Percentiles rank a stretch among this genome's conserved stretches.
Conservation (phyloP, 2,113 vertebrate species). For the Uria aalge region DNA sequence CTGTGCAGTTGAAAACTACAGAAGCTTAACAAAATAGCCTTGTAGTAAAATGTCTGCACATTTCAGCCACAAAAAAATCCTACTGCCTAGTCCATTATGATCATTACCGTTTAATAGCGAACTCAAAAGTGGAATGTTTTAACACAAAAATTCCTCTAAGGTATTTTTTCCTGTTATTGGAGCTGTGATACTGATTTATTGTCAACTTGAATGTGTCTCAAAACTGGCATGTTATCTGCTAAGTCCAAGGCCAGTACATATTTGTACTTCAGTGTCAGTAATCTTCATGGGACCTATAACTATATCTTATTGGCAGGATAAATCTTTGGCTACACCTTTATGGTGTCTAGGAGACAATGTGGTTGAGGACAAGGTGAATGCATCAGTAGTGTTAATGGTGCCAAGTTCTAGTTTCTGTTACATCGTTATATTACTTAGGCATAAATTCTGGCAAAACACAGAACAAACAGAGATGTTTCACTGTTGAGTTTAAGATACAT, state of each 20-base stretch:
- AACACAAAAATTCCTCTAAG: background rate
- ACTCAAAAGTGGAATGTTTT: background rate
- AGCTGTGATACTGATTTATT: constrained; percentile 40
- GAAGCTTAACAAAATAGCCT: background rate
- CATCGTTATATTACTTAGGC: background rate
- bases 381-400: background rate
- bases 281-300: constrained; percentile 49
- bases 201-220: constrained; percentile 47
- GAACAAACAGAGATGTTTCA: background rate
- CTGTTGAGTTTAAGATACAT: background rate
- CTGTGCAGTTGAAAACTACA: background rate
- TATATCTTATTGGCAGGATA: constrained; percentile 44
- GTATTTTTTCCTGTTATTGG: constrained; percentile 19
- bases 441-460: background rate
- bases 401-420: background rate
- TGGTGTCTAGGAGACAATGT: background rate
- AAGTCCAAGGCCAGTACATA: constrained; percentile 64
- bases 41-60: background rate
- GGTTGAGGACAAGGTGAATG: background rate
- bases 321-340: constrained; percentile 19
- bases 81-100: background rate
- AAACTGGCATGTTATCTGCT: constrained; percentile 59
- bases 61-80: background rate
- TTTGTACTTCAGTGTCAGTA: constrained; percentile 35
- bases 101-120: constrained; percentile 19